phyloP scores from a whole-genome alignment of 2,888 invertebrate genomes.

The Polyploca ridens region DNA sequence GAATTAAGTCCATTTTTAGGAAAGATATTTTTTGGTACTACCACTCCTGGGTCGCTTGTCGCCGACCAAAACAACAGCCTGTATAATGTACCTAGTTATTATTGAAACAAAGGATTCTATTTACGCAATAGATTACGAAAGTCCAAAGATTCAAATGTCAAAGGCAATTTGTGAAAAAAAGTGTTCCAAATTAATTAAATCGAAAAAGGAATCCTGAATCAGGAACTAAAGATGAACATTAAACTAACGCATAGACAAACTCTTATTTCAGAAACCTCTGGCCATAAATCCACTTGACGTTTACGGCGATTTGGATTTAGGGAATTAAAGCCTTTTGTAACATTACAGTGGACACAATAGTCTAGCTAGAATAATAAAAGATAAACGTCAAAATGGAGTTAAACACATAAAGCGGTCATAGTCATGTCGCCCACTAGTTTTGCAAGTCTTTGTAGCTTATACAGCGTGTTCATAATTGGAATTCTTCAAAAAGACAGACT shows the following conservation, averaged over 20 bases:
- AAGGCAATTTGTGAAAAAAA: background rate
- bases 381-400: slow-evolving; percentile 41
- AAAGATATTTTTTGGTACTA: too few relatives aligned
- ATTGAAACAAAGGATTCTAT: background rate
- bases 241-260: background rate
- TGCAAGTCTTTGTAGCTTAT: slow-evolving; percentile 33
- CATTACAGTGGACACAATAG: slow-evolving; percentile 20
- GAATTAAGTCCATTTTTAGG: too few relatives aligned
- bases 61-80: too few relatives aligned
- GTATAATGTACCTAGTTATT: too few relatives aligned
- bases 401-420: slow-evolving; percentile 52
- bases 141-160: too few relatives aligned
- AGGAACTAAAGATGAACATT: background rate
- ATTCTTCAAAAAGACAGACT: background rate
- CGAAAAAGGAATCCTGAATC: background rate
- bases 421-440: slow-evolving; percentile 39
- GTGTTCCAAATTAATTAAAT: background rate
- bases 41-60: too few relatives aligned
- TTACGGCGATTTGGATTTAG: slow-evolving; percentile 36
- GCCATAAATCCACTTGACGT: slow-evolving; percentile 36
- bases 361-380: slow-evolving; percentile 23
- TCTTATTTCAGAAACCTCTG: slow-evolving; percentile 17
- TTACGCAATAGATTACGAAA: background rate
- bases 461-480: background rate
- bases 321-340: slow-evolving; percentile 41